Conservation (phyloP, 2,113 vertebrate genomes). For the Microcebus lehilahytsara region DNA sequence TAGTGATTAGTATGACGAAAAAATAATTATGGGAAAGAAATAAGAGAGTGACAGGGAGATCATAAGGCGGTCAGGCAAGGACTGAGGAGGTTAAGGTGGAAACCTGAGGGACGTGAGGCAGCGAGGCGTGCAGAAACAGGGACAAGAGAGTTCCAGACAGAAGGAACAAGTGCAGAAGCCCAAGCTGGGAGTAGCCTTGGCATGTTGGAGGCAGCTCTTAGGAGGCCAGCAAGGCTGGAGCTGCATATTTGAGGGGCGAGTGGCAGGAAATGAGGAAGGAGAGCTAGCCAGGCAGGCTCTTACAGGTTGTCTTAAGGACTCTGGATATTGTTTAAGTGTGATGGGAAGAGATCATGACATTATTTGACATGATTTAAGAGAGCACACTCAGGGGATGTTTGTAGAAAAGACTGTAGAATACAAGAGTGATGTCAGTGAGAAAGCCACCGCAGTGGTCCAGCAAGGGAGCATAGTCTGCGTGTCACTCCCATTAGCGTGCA, state of each 20-base stretch:
- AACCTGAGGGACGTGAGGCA: background rate
- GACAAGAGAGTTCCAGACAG: background rate
- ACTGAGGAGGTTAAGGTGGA: background rate
- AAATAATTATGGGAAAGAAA: background rate
- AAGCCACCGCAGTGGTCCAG: background rate
- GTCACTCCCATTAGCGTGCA: rapidly evolving
- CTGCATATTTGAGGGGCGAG: rapidly evolving
- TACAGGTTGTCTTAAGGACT: too few relatives aligned
- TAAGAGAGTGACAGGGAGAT: background rate
- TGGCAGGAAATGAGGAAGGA: background rate
- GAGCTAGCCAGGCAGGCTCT: background rate
- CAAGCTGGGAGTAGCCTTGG: rapidly evolving
- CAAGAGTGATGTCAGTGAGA: background rate
- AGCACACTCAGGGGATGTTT: background rate
- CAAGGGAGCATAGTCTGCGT: rapidly evolving
- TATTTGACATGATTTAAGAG: background rate
- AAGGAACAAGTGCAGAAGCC: background rate
- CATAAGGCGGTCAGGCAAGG: background rate
- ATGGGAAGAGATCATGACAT: background rate
- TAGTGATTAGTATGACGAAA: too few relatives aligned
- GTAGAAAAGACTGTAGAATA: background rate
- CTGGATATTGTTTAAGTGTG: background rate
- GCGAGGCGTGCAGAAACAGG: rapidly evolving
- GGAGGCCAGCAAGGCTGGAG: rapidly evolving
- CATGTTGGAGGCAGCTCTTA: background rate